Evolutionary conservation across 2,888 invertebrate species (phyloP), one percentile per base, ranked within the genome.

Genomic region (Chymomyza amoena): DNA sequence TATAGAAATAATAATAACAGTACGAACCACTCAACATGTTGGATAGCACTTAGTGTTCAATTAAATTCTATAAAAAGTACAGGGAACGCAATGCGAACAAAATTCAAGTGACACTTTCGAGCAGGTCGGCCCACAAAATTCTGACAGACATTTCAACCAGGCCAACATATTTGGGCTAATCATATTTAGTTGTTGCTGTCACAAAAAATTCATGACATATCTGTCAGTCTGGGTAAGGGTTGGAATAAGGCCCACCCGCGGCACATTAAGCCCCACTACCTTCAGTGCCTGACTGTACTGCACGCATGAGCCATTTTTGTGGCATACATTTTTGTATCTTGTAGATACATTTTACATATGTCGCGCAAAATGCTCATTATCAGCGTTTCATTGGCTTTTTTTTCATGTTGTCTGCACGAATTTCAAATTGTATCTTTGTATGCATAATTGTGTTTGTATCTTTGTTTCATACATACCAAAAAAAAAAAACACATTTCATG

Each of bases 151-250:
- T 13, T 57, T 25, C 25, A 25, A 73, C 60, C 25, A 64, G 66
- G 62, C 73, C 69, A 70, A 70, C 68, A 32, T 82, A 78, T 83
- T 79, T 81, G 80, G 87, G 83, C 87, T 87, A 86, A 83, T 84
- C 87, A 87, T 87, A 87, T 84, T 87, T 84, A 62, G 79, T 68
- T 69, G 73, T 54, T 54, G 70, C 50, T 52, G 68, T 72, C 76
- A 75, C 76, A 73, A 75, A 75, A 75, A 77, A 54, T n/a, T 71
- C 73, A 66, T 69, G 69, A 60, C 70, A 70, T 70, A 32, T 32
- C 32, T 32, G 32, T 32, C 32, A 32, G 32, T 32, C 32, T 6
- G 32, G 32, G 32, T 32, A 32, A 1, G 64, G 59, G 64, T 16
- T 61, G 10, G 39, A 2, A 13, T 45, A 50, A 59, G 57, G 54